A percentile compares a stretch with the other conserved stretches of the same genome.
phyloP scores from a whole-genome alignment of 2,797 vertebrate species.

The Pampus argenteus region DNA sequence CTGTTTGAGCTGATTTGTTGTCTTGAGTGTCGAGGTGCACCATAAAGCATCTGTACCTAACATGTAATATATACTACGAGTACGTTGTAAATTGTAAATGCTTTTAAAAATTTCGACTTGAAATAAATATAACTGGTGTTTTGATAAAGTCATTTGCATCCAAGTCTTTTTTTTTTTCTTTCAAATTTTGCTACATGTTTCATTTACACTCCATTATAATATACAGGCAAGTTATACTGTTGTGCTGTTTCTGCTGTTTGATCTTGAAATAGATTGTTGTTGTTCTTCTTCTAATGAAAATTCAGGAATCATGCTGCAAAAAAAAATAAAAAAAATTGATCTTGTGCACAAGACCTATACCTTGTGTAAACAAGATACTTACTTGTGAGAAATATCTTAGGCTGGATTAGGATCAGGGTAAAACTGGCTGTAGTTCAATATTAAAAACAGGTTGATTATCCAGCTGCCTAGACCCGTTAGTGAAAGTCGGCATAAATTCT shows the following conservation, averaged over 20 bases:
- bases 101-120: constrained; percentile 30
- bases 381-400: no score
- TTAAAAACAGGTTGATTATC: no score
- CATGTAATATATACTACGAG: constrained; percentile 31
- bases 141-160: constrained; percentile 43
- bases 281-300: no score
- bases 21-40: constrained; percentile 33
- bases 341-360: no score
- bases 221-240: neutral
- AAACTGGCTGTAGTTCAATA: no score
- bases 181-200: constrained; percentile 21
- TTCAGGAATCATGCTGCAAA: no score
- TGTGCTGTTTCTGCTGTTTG: constrained; percentile 1
- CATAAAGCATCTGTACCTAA: constrained; percentile 27
- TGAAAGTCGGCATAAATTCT: no score
- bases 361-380: no score
- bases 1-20: constrained; percentile 45
- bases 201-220: constrained; percentile 13
- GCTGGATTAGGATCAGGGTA: no score
- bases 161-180: constrained; percentile 19
- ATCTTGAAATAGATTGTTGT: no score
- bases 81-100: constrained; percentile 51
- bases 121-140: constrained; percentile 44
- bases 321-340: no score
- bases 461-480: no score